These are phyloP conservation scores for Callithrix jacchus DNA, from an alignment of 2,113 vertebrate species.

Conservation along the genomic window DNA sequence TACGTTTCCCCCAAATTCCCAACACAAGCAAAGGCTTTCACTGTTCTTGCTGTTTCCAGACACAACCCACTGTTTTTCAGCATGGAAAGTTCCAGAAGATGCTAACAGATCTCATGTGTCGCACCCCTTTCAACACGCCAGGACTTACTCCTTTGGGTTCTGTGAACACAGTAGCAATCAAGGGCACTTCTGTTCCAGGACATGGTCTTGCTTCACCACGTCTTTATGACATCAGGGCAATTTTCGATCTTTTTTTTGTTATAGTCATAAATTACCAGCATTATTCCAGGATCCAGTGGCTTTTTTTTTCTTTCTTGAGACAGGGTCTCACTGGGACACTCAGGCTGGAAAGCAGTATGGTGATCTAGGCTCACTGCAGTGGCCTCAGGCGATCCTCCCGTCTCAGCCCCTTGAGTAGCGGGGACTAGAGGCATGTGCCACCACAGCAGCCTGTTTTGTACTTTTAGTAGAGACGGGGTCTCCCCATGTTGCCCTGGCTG, in stretches of 20 bases:
- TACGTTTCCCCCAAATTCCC: not conserved
- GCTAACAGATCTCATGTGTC: not conserved
- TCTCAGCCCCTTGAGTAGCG: too few relatives aligned
- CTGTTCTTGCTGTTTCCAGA: not conserved
- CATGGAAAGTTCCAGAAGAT: not conserved
- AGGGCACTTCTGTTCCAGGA: not conserved
- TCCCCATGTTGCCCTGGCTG: too few relatives aligned
- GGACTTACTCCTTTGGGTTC: not conserved
- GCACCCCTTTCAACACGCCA: not conserved
- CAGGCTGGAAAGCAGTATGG: too few relatives aligned
- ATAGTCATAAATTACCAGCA: not conserved
- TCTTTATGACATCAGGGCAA: not conserved
- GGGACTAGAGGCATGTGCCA: too few relatives aligned
- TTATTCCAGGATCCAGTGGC: not conserved
- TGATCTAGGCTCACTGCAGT: too few relatives aligned
- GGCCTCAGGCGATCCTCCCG: too few relatives aligned
- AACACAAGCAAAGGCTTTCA: not conserved
- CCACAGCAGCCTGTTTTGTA: too few relatives aligned
- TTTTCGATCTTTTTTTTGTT: not conserved
- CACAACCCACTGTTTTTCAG: not conserved
- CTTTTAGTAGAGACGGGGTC: too few relatives aligned
- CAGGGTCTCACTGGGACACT: too few relatives aligned
- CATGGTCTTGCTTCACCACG: not conserved
- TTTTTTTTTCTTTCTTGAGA: not conserved
- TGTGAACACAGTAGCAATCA: not conserved